Conservation (phyloP, 2,113 vertebrate genomes). For the Sakesphorus luctuosus region DNA sequence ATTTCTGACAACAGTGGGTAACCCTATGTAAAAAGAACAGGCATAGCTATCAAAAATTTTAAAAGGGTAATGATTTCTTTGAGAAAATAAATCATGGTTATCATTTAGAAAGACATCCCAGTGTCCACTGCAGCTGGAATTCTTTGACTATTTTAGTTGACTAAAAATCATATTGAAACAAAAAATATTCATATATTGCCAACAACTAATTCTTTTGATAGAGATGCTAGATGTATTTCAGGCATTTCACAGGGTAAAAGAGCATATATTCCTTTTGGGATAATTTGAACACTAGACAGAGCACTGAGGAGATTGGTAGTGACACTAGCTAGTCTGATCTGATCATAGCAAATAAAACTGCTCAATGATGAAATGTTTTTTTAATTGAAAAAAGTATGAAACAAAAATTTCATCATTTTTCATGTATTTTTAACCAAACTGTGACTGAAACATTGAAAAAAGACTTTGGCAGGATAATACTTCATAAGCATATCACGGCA, state of each 20-base stretch:
- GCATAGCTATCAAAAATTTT: not conserved
- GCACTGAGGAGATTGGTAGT: not conserved
- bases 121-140: not conserved
- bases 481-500: not conserved
- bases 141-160: not conserved
- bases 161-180: not conserved
- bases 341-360: not conserved
- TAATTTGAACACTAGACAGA: slow-evolving; percentile 31
- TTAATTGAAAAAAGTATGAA: slow-evolving; percentile 18
- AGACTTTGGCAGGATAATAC: not conserved
- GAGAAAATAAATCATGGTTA: not conserved
- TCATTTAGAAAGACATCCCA: not conserved
- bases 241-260: not conserved
- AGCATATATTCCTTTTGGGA: slow-evolving; percentile 20
- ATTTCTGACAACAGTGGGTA: not conserved
- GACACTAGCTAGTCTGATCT: slow-evolving; percentile 25
- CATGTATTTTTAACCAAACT: not conserved
- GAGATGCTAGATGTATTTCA: not conserved
- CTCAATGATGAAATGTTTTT: not conserved
- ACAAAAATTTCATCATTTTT: not conserved
- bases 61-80: not conserved
- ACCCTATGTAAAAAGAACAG: not conserved
- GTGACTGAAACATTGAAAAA: not conserved
- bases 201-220: not conserved
- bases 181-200: not conserved